Evolutionary conservation across 2,113 vertebrate species (phyloP), one percentile per base, ranked within the genome.

Genomic region (Brachirus orientalis): DNA sequence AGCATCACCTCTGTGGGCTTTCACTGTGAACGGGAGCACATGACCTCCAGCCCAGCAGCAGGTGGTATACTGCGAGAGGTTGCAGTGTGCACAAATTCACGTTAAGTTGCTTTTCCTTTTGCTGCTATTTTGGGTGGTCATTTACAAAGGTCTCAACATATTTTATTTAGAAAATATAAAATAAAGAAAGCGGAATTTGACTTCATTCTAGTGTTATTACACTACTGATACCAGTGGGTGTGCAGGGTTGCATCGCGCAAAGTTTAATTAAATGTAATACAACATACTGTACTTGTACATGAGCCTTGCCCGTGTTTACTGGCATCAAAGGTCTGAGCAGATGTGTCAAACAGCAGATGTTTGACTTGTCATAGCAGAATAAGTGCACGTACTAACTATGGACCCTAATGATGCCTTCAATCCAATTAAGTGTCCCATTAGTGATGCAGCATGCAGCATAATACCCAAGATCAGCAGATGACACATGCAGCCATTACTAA

Each of bases 11-110:
- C 65, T 63, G 52, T 79, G 75, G 78, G 76, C 82, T 65, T 66
- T 78, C 44, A 70, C 83, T 71, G 75, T 77, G 71, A 80, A 78
- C 61, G 69, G 45, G 58, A 75, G 56, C 17, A 33, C 16, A 51
- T 78, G 82, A 84, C 77, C 80, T 80, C 78, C 63, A 80, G 67
- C 63, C 41, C 56, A 69, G 68, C 79, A 80, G 69, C 78, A 66
- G 83, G 85, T 68, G 85, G 68, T 63, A 17, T 6, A 22, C 60
- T 43, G 71, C 51, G 57, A 10, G 70, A 75, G 79, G 57, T 44
- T 20, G 40, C 67, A 52, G 20, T 55, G 54, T 69, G 64, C 63
- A 69, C 35, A 79, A 71, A 53, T 16, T 14, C 18, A 53, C 37
- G 18, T 36, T 17, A 43, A 57, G 50, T 48, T 22, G 55, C 12